Conservation (phyloP, 2,888 invertebrate genomes). For the Cheilosia vernalis region DNA sequence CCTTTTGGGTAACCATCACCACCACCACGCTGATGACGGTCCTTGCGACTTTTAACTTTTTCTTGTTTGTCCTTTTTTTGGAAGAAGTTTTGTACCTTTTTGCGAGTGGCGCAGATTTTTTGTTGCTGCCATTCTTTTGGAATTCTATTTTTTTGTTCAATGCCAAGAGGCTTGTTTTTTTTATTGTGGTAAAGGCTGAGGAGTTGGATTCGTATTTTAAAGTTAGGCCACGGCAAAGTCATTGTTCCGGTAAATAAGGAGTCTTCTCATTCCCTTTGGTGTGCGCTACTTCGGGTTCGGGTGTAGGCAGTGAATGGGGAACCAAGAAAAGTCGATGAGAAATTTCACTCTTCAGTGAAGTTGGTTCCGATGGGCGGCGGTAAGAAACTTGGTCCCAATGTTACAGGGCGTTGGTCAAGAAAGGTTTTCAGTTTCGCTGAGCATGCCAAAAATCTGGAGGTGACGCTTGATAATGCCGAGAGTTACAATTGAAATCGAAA, state of each 20-base stretch:
- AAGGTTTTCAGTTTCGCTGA: conserved; percentile 40
- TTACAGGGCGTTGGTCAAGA: conserved; percentile 71
- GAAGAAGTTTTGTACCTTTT: conserved; percentile 67
- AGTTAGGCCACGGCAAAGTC: conserved; percentile 53
- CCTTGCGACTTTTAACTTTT: conserved; percentile 65
- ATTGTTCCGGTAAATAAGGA: conserved; percentile 68
- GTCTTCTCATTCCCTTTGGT: conserved; percentile 17
- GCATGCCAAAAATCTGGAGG: conserved; percentile 38
- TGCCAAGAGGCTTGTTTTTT: conserved; percentile 50
- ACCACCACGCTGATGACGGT: conserved; percentile 42
- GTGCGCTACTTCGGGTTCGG: not conserved
- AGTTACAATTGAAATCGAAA: conserved; percentile 31
- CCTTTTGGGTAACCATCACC: conserved; percentile 63
- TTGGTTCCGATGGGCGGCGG: not conserved
- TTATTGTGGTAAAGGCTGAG: conserved; percentile 31
- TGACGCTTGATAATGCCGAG: conserved; percentile 58
- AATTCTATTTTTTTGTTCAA: conserved; percentile 44
- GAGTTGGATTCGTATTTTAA: conserved; percentile 52
- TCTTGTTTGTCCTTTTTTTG: conserved; percentile 29
- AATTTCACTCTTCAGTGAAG: conserved; percentile 53
- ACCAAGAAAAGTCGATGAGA: conserved; percentile 52
- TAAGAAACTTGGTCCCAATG: conserved; percentile 59
- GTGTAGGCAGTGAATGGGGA: conserved; percentile 7
- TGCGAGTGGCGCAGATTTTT: conserved; percentile 30
- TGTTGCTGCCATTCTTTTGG: conserved; percentile 47